Evolutionary conservation across 2,113 vertebrate species (phyloP).

Genomic region (Odontophorus gujanensis): DNA sequence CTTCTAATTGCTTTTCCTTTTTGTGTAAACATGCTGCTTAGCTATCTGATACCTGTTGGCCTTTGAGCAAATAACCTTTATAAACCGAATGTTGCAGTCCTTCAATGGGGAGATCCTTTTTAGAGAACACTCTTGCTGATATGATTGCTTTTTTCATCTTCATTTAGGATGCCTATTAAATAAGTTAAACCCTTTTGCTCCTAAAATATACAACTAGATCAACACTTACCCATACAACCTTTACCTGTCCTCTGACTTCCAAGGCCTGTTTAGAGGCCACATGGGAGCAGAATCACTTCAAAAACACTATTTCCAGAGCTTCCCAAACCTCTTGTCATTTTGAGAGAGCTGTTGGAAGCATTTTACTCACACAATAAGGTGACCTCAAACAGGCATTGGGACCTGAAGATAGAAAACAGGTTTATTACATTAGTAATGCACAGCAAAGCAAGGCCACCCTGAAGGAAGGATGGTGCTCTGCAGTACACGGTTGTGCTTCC

Average conservation of each 20-base stretch:
- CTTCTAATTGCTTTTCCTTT: neutral
- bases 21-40: neutral
- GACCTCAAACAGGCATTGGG: neutral
- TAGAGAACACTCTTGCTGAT: neutral
- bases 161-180: neutral
- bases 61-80: neutral
- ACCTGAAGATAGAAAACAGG: neutral
- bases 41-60: neutral
- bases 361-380: neutral
- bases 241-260: neutral
- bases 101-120: accelerated
- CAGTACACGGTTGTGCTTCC: neutral
- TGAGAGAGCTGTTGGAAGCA: neutral
- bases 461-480: neutral
- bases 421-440: accelerated
- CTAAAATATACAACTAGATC: neutral
- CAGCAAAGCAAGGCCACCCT: neutral
- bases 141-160: neutral
- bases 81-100: neutral
- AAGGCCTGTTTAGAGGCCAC: neutral
- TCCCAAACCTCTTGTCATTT: neutral
- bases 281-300: neutral
- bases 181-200: neutral
- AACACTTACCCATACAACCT: accelerated
- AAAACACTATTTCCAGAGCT: neutral